These are phyloP conservation scores for Mastomys coucha DNA, from an alignment of 2,113 vertebrate species.

Conservation along the genomic window DNA sequence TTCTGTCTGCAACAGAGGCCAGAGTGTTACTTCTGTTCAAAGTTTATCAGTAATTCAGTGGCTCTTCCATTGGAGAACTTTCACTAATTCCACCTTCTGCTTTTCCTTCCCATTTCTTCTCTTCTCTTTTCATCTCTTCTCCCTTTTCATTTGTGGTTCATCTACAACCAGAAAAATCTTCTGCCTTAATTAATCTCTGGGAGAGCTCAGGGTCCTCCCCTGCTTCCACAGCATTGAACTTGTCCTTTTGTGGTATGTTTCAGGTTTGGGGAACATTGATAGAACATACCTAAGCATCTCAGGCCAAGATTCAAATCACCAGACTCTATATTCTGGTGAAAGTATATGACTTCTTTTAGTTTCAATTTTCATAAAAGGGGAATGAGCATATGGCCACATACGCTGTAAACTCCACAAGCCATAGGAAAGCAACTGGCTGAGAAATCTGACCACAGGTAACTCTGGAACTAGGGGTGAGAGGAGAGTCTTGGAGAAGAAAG, in stretches of 20 bases:
- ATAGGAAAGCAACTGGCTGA: background rate
- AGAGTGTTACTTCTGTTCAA: background rate
- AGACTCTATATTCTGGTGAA: background rate
- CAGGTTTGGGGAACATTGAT: background rate
- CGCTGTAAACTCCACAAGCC: background rate
- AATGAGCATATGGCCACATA: background rate
- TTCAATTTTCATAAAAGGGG: background rate
- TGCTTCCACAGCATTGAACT: background rate
- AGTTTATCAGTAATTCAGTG: background rate
- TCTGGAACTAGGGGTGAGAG: background rate
- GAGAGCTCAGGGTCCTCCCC: background rate
- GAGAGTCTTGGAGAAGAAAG: background rate
- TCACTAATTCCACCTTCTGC: background rate
- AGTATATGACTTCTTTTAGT: background rate
- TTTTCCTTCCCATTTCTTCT: accelerated
- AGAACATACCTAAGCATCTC: background rate
- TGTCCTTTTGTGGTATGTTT: background rate
- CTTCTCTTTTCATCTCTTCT: background rate
- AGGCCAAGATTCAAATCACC: background rate
- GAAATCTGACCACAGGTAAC: background rate
- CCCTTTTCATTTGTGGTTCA: background rate
- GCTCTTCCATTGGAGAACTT: background rate
- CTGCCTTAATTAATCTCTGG: background rate
- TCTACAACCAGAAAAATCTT: background rate
- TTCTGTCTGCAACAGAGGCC: background rate